A percentile compares a stretch with the other conserved stretches of the same genome.
Conservation (phyloP, 2,797 vertebrate genomes). For the Rhynchonycteris naso region DNA sequence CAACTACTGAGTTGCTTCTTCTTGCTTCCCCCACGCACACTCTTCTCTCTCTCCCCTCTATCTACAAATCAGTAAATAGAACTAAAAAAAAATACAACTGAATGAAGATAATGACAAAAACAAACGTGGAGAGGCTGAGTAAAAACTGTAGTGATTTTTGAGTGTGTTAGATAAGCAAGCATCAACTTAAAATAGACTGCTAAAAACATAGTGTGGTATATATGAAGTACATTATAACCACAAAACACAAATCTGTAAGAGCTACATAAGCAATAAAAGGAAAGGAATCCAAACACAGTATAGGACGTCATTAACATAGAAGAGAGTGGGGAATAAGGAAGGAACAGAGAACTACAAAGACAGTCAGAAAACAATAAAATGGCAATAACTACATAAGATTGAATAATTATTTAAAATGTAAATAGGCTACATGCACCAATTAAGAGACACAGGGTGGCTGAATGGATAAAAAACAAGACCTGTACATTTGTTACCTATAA, state of each 20-base stretch:
- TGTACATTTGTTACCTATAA: neutral
- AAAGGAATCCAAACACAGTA: neutral
- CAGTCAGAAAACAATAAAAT: neutral
- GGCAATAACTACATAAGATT: neutral
- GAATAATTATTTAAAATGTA: neutral
- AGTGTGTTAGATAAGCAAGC: neutral
- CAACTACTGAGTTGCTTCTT: no score
- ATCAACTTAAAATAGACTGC: neutral
- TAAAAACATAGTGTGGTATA: neutral
- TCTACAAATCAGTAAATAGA: no score
- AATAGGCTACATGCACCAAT: neutral
- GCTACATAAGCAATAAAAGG: neutral
- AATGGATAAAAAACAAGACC: neutral
- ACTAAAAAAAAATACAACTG: neutral
- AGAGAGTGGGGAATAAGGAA: neutral
- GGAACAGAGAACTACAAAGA: neutral
- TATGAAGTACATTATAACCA: neutral
- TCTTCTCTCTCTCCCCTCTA: no score
- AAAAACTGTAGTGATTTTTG: neutral
- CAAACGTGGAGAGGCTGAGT: neutral
- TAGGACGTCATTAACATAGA: neutral
- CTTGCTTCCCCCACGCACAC: no score
- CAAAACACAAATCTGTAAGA: neutral
- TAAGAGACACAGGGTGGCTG: neutral
- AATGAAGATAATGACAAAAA: neutral